A percentile compares a stretch with the other conserved stretches of the same genome.
These are phyloP conservation scores for Megalurothrips usitatus DNA, from an alignment of 2,888 invertebrate genomes.

Conservation along the genomic window DNA sequence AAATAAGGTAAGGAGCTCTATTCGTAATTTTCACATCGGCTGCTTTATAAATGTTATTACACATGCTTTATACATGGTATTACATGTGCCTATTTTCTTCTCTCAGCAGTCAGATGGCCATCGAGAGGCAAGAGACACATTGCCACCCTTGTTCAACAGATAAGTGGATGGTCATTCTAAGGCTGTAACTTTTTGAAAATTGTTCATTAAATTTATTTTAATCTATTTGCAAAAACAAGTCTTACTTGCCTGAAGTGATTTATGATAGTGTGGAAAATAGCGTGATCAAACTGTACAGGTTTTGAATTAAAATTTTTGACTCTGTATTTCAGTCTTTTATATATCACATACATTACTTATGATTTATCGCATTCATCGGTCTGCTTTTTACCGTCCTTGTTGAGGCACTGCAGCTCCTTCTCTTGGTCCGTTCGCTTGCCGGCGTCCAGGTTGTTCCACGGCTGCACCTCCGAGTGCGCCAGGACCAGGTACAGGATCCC, in stretches of 20 bases:
- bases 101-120: neutral
- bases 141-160: conserved; percentile 2
- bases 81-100: neutral
- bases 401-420: neutral
- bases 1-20: neutral
- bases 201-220: too few species aligned
- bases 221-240: too few species aligned
- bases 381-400: neutral
- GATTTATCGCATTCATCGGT: neutral
- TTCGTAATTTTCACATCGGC: neutral
- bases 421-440: conserved; percentile 26
- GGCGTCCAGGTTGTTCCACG: conserved; percentile 51
- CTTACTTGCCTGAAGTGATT: neutral
- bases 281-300: too few species aligned
- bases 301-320: neutral
- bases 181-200: neutral
- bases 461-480: conserved; percentile 55
- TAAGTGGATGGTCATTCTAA: neutral
- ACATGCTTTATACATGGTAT: neutral
- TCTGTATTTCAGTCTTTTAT: conserved; percentile 14
- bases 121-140: neutral
- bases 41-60: neutral
- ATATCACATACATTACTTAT: neutral
- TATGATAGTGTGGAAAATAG: neutral
- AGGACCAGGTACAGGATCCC: conserved; percentile 54